Percentiles rank a stretch among this genome's conserved stretches.
phyloP scores from a whole-genome alignment of 1,140 invertebrate species.

The Drosophila orena region DNA sequence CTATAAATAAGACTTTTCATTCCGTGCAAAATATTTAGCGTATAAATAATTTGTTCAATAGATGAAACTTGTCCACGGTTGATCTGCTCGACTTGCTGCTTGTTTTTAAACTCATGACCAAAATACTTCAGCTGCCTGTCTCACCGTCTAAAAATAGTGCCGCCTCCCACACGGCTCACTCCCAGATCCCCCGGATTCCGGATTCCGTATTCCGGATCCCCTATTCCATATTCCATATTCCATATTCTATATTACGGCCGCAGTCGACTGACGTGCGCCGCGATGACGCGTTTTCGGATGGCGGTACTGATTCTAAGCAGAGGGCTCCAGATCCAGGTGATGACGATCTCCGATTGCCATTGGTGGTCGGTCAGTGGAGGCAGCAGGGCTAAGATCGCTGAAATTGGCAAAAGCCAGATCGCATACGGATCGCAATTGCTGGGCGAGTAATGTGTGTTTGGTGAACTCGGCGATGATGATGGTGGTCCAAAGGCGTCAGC shows the following conservation, averaged over 20 bases:
- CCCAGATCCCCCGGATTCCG: constrained; percentile 13
- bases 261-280: constrained; percentile 68
- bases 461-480: constrained; percentile 18
- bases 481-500: constrained; percentile 54
- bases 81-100: constrained; percentile 23
- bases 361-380: background rate
- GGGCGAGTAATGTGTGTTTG: constrained; percentile 12
- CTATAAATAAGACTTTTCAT: constrained; percentile 67
- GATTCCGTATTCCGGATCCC: constrained; percentile 4
- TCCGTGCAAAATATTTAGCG: constrained; percentile 66
- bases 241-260: background rate
- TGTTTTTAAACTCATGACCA: constrained; percentile 78
- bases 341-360: constrained; percentile 40
- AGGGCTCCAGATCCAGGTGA: constrained; percentile 63
- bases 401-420: constrained; percentile 49
- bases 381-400: constrained; percentile 24
- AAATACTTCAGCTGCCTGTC: constrained; percentile 76
- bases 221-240: background rate
- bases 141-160: constrained; percentile 74
- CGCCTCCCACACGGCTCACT: constrained; percentile 28
- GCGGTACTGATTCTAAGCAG: constrained; percentile 59
- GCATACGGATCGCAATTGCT: constrained; percentile 22
- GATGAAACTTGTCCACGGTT: constrained; percentile 57
- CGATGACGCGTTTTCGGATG: constrained; percentile 63
- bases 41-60: constrained; percentile 78